Evolutionary conservation across 2,888 invertebrate genomes (phyloP).

Genomic region (Drosophila kanekoi): DNA sequence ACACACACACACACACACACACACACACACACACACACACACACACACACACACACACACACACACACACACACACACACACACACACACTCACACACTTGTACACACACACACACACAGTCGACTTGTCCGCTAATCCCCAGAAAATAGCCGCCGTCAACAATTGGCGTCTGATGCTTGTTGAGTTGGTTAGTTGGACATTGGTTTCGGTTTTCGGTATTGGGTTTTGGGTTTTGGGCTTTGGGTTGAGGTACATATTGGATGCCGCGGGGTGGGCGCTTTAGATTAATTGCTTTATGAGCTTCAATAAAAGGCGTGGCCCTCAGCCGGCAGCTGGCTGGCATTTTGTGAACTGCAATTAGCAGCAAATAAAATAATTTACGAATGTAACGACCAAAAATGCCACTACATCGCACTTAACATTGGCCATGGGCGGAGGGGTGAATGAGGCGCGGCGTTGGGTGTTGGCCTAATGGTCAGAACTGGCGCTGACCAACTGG

Average conservation of each 20-base stretch:
- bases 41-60: background rate
- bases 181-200: conserved; percentile 60
- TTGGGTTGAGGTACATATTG: background rate
- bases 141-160: conserved; percentile 60
- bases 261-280: conserved; percentile 1
- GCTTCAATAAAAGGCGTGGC: conserved; percentile 75
- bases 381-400: conserved; percentile 74
- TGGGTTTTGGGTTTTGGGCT: conserved; percentile 16
- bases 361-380: conserved; percentile 81
- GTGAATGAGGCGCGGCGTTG: background rate
- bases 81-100: background rate
- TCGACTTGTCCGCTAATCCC: conserved; percentile 74
- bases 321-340: conserved; percentile 42
- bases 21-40: background rate
- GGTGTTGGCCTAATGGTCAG: no score
- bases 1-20: background rate
- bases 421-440: background rate
- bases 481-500: background rate
- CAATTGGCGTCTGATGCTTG: conserved; percentile 57
- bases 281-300: conserved; percentile 79
- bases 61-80: background rate
- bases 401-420: conserved; percentile 33
- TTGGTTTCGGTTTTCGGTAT: conserved; percentile 25
- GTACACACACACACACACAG: background rate
- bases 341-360: conserved; percentile 76